phyloP scores from a whole-genome alignment of 1,140 invertebrate genomes.

The Asobara japonica region DNA sequence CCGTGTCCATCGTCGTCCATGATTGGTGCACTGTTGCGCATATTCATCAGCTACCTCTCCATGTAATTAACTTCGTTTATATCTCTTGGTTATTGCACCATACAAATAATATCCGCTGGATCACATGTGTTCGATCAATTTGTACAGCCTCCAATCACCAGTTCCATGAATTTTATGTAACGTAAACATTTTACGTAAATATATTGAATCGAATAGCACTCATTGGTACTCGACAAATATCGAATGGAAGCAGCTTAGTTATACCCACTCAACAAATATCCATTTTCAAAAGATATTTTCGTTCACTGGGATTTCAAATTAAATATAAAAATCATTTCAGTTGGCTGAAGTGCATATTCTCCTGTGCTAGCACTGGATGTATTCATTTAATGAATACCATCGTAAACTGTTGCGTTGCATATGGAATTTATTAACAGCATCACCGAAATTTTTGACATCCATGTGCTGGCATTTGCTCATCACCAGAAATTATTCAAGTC shows the following conservation, averaged over 20 bases:
- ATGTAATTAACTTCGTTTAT: not conserved
- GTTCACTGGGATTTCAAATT: not conserved
- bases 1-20: not conserved
- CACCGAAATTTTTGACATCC: too few species aligned
- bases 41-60: not conserved
- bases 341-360: too few species aligned
- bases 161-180: not conserved
- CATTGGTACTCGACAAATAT: slow-evolving; percentile 1
- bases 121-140: not conserved
- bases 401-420: too few species aligned
- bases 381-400: too few species aligned
- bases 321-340: too few species aligned
- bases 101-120: not conserved
- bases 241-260: not conserved
- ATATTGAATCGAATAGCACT: slow-evolving; percentile 2
- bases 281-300: not conserved
- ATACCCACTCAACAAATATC: not conserved
- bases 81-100: not conserved
- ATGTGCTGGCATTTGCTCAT: too few species aligned
- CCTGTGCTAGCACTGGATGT: too few species aligned
- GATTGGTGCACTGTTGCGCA: too few species aligned
- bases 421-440: too few species aligned
- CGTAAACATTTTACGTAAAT: not conserved
- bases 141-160: not conserved
- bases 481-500: too few species aligned